Evolutionary conservation across 2,888 invertebrate species (phyloP).

Genomic region (Pharmacophagus antenor): DNA sequence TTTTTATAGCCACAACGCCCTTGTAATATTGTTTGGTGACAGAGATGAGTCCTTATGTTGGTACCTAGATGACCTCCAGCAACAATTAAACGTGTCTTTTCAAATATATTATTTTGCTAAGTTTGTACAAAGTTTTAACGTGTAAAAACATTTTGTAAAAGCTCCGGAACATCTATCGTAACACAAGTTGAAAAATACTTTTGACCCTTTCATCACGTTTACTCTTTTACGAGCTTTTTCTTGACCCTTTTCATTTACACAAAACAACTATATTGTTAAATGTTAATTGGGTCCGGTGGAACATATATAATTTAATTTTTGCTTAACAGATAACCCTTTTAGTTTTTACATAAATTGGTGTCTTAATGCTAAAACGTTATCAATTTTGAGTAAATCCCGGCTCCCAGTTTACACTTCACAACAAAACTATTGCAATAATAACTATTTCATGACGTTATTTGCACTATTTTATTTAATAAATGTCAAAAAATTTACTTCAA

Average conservation of each 20-base stretch:
- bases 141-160: conserved; percentile 2
- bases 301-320: not conserved
- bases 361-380: no score
- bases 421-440: not conserved
- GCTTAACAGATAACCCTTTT: no score
- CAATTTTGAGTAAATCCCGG: no score
- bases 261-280: not conserved
- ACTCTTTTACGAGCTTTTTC: conserved; percentile 4
- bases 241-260: conserved; percentile 10
- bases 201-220: not conserved
- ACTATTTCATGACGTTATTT: not conserved
- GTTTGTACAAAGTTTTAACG: not conserved
- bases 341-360: no score
- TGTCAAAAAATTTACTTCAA: no score
- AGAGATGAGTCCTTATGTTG: no score
- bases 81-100: not conserved
- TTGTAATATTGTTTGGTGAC: no score
- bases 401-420: no score
- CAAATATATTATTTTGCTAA: not conserved
- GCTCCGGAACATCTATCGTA: not conserved
- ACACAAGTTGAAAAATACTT: conserved; percentile 3
- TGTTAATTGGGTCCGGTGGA: not conserved
- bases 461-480: no score
- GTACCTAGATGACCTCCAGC: no score
- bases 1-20: no score